Percentiles rank a stretch among this genome's conserved stretches.
phyloP scores from a whole-genome alignment of 2,888 invertebrate genomes.

The Stenotaenia linearis region DNA sequence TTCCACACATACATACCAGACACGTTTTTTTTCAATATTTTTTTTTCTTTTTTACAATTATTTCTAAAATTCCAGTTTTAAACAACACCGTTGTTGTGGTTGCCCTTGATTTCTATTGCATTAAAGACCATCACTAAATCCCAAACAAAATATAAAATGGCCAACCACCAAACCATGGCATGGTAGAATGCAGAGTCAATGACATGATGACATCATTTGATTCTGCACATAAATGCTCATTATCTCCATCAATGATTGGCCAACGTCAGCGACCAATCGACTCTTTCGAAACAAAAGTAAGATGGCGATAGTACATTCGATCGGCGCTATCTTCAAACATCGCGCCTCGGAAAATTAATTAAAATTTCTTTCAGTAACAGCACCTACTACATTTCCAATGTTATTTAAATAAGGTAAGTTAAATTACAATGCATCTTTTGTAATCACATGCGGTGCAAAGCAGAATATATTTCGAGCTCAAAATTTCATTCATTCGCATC shows the following conservation, averaged over 20 bases:
- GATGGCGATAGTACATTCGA: background rate
- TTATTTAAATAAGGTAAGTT: background rate
- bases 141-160: no score
- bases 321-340: conserved; percentile 4
- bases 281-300: background rate
- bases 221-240: background rate
- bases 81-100: no score
- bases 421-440: background rate
- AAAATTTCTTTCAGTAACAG: background rate
- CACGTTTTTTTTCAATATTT: no score
- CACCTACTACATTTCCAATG: background rate
- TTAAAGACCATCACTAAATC: no score
- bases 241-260: background rate
- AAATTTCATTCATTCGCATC: background rate
- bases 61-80: no score
- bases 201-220: background rate
- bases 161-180: background rate
- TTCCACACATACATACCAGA: no score
- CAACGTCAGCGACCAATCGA: background rate
- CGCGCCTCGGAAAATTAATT: background rate
- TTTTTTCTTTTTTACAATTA: no score
- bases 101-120: no score
- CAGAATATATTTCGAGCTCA: background rate
- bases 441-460: background rate
- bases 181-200: background rate